These are phyloP conservation scores for Hycleus cichorii DNA, from an alignment of 1,140 invertebrate genomes.

Conservation along the genomic window DNA sequence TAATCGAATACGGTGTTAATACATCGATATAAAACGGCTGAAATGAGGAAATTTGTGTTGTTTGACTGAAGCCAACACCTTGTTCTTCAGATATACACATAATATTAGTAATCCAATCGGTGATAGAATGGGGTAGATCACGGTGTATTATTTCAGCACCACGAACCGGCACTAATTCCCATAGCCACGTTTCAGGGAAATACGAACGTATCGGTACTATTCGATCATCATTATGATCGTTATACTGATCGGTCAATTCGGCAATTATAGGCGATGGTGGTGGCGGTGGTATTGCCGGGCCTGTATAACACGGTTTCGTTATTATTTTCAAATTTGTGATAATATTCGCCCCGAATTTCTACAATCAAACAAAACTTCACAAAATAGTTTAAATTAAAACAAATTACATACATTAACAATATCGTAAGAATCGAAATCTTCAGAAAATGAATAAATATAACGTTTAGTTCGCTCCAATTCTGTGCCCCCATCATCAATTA, in stretches of 20 bases:
- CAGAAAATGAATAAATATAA: conserved; percentile 22
- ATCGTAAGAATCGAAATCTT: conserved; percentile 32
- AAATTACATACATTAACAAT: conserved; percentile 26
- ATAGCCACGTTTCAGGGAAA: conserved; percentile 66
- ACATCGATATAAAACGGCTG: conserved; percentile 68
- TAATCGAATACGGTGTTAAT: conserved; percentile 61
- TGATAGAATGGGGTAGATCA: conserved; percentile 63
- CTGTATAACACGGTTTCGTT: conserved; percentile 31
- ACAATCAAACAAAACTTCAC: conserved; percentile 2
- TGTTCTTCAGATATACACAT: conserved; percentile 56
- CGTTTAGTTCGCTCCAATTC: conserved; percentile 14
- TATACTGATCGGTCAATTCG: conserved; percentile 24
- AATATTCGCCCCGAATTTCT: conserved; percentile 28
- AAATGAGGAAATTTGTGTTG: conserved; percentile 54
- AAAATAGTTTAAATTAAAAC: background rate
- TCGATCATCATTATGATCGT: conserved; percentile 37
- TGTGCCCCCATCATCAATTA: background rate
- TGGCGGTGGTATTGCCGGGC: conserved; percentile 4
- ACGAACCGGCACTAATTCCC: conserved; percentile 49
- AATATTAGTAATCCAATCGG: conserved; percentile 63
- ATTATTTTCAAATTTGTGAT: conserved; percentile 32
- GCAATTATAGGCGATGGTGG: background rate
- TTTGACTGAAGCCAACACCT: conserved; percentile 56
- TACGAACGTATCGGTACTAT: conserved; percentile 45
- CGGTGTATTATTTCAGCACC: conserved; percentile 27